These are phyloP conservation scores for Tupiocoris notatus DNA, from an alignment of 2,888 invertebrate species.

Conservation along the genomic window DNA sequence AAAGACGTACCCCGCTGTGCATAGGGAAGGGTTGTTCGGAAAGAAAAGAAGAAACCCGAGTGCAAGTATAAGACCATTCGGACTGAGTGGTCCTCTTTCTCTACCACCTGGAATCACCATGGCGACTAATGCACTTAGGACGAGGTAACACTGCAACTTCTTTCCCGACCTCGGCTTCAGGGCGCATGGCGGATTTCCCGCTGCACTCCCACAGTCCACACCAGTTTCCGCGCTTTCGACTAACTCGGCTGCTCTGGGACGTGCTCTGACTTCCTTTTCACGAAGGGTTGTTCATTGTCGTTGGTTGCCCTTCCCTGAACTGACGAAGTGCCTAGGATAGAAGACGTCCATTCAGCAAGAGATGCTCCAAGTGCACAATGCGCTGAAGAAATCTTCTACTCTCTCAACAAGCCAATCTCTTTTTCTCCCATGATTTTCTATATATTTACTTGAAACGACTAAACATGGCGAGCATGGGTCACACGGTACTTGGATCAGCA, in stretches of 20 bases:
- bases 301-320: background rate
- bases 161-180: no score
- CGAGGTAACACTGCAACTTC: no score
- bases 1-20: background rate
- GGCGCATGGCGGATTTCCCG: no score
- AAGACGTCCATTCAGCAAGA: background rate
- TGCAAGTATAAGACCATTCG: background rate
- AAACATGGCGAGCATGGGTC: no score
- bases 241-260: background rate
- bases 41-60: background rate
- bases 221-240: no score
- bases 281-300: background rate
- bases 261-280: background rate
- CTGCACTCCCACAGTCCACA: no score
- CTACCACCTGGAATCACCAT: constrained; percentile 38
- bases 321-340: background rate
- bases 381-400: background rate
- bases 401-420: background rate
- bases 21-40: background rate
- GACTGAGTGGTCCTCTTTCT: background rate
- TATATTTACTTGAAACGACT: background rate
- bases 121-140: constrained; percentile 40
- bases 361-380: background rate
- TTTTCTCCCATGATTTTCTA: background rate
- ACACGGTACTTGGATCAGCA: no score